Evolutionary conservation across 2,888 invertebrate genomes (phyloP), one percentile per base, ranked within the genome.

Genomic region (Conops quadrifasciatus): DNA sequence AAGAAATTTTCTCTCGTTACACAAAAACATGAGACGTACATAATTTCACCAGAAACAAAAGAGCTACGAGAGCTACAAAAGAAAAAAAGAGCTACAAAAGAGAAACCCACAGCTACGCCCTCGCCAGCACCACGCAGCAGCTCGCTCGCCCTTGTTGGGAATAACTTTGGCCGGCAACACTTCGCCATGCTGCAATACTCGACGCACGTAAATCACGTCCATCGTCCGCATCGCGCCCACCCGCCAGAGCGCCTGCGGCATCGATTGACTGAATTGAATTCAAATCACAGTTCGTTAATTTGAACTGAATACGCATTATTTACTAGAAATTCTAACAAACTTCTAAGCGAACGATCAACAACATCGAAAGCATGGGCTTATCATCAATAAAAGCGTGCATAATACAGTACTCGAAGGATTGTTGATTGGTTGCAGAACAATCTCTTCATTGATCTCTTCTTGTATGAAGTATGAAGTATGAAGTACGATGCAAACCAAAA

Each of bases 81-180:
- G 24, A 9, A 24, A 36, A 7, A 36, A 21, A 53, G n/a, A 53
- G 36, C 36, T 36, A 7, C 36, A 36, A 36, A 4, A 36, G 9
- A 36, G 9, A 36, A 7, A 9, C 9, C 36, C 36, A 36, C 9
- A 36, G 36, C 36, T 36, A 81, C 9, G 56, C 30, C 64, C 79
- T 43, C 11, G 90, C 90, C 5, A 94, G 88, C 65, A 91, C 89
- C 84, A 94, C 93, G 84, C 93, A 93, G 75, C 90, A 88, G 1
- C 87, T 81, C 73, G 90, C 89, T 70, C 85, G 59, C 84, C 80
- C 78, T 87, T 88, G 13, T 85, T 86, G 0, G 90, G 89, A 36
- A 90, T 88, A 1, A 90, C 87, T 83, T 90, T 90, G 0, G 89
- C 89, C 4, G 90, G 89, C 49, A 90, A 75, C 81, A 88, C 84